Conservation (phyloP, 2,888 invertebrate species). For the Punctoribates punctum region DNA sequence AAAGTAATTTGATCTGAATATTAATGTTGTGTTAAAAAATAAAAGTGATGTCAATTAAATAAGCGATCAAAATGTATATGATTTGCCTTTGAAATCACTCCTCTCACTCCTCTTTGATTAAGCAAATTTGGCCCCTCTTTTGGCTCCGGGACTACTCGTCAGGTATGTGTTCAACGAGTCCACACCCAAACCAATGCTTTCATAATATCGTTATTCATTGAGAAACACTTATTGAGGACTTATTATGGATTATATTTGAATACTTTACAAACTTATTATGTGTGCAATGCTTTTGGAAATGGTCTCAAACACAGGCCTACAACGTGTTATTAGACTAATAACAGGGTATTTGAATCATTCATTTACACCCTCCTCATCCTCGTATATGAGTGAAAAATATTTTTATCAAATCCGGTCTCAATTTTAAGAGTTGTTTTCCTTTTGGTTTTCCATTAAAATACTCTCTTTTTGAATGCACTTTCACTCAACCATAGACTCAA, state of each 20-base stretch:
- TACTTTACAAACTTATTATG: background rate
- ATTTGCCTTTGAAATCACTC: background rate
- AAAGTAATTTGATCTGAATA: background rate
- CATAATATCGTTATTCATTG: background rate
- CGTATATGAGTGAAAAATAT: too few relatives aligned
- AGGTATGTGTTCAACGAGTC: background rate
- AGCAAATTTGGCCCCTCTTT: background rate
- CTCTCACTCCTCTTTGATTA: background rate
- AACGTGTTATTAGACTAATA: constrained; percentile 28
- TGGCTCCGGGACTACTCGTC: background rate
- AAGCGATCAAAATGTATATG: background rate
- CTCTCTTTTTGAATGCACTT: too few relatives aligned
- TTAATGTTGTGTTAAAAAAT: background rate
- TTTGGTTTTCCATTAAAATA: too few relatives aligned
- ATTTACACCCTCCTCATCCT: constrained; percentile 29
- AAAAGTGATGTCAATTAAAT: constrained; percentile 13
- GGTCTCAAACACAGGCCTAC: background rate
- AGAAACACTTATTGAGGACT: background rate
- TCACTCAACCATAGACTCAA: too few relatives aligned
- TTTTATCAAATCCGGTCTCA: too few relatives aligned
- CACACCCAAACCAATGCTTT: constrained; percentile 15
- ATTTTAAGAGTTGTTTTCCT: too few relatives aligned
- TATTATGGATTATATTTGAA: background rate
- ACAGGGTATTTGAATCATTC: constrained; percentile 17
- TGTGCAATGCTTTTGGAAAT: background rate